These are phyloP conservation scores for Columba livia DNA, from an alignment of 2,113 vertebrate species.

Conservation along the genomic window DNA sequence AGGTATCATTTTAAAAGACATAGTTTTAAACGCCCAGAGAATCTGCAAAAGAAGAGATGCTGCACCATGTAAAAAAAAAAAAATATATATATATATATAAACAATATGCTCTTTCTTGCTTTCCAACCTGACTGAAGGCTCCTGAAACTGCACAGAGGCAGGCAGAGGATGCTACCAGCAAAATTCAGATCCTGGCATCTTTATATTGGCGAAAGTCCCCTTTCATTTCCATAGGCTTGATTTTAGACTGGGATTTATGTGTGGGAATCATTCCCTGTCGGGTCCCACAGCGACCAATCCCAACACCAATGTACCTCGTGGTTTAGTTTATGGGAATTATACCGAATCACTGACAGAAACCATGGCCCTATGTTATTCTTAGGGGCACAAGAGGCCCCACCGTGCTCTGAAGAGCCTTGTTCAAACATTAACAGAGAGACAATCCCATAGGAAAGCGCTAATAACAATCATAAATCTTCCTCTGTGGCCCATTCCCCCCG, in stretches of 20 bases:
- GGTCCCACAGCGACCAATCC: background rate
- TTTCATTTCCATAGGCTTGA: background rate
- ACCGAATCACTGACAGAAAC: background rate
- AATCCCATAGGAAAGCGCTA: background rate
- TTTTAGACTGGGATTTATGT: background rate
- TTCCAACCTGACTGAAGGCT: background rate
- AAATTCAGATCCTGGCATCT: background rate
- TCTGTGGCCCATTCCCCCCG: background rate
- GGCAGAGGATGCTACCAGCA: background rate
- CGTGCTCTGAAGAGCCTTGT: background rate
- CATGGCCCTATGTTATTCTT: background rate
- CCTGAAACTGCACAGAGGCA: background rate
- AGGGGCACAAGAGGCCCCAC: background rate
- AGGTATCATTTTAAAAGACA: background rate
- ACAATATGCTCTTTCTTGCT: background rate
- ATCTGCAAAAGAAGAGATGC: background rate
- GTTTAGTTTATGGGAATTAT: background rate
- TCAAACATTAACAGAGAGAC: constrained; percentile 34
- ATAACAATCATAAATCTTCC: constrained; percentile 6
- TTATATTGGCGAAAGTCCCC: background rate
- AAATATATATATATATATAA: background rate
- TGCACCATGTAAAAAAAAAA: background rate
- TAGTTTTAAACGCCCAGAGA: background rate
- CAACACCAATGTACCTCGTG: background rate
- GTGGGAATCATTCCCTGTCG: background rate